These are phyloP conservation scores for Salvelinus sp. DNA, from an alignment of 2,113 vertebrate genomes.

Conservation along the genomic window DNA sequence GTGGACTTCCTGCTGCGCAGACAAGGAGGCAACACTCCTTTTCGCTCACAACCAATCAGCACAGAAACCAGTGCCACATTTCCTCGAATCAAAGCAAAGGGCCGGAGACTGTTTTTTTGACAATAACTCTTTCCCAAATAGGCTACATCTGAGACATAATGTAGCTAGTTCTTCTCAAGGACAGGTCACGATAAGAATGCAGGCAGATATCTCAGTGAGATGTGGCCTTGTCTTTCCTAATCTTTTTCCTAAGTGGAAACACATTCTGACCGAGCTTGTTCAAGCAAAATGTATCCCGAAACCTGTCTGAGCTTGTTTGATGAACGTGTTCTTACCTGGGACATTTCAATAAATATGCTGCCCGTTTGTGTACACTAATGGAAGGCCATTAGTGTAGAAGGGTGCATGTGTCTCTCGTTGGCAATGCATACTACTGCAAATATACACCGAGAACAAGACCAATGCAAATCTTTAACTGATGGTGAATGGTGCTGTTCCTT, in stretches of 20 bases:
- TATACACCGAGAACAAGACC: conserved; percentile 16
- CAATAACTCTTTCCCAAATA: background rate
- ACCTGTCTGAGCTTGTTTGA: conserved; percentile 19
- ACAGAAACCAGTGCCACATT: conserved; percentile 82
- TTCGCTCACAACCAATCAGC: conserved; percentile 57
- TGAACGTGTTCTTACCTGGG: background rate
- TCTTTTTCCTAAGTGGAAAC: conserved; percentile 23
- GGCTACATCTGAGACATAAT: background rate
- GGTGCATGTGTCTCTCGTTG: background rate
- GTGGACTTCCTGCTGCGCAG: conserved; percentile 83
- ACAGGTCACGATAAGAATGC: background rate
- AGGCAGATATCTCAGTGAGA: conserved; percentile 1
- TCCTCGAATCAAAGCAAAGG: conserved; percentile 86
- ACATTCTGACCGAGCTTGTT: conserved; percentile 20
- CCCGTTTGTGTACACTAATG: conserved; percentile 19
- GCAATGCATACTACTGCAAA: conserved; percentile 16
- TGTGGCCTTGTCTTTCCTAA: conserved; percentile 43
- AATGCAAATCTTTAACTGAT: conserved; percentile 24
- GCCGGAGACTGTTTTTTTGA: conserved; percentile 81
- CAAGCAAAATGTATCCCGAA: conserved; percentile 16
- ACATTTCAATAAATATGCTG: conserved; percentile 16
- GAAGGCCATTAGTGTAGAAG: conserved; percentile 32
- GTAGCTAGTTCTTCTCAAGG: conserved; percentile 4
- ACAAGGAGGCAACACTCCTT: conserved; percentile 61
- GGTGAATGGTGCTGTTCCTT: conserved; percentile 34